Percentiles rank a stretch among this genome's conserved stretches.
Evolutionary conservation across 35 echinoderm and acorn worm species (phyloP).

Genomic region (Eucidaris tribuloides): DNA sequence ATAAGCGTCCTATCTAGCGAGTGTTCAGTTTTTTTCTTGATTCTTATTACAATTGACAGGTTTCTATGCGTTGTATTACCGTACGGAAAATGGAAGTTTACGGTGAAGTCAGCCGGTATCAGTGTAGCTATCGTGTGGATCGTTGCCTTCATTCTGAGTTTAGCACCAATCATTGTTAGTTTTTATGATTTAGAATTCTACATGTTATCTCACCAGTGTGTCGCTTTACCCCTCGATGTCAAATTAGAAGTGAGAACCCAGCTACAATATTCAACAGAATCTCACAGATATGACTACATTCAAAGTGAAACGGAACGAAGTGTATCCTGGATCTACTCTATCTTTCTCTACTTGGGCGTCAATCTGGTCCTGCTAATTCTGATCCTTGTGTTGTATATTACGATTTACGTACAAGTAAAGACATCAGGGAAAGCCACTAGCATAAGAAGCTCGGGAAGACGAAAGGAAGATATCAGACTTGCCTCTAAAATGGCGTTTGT

Average conservation of each 20-base stretch:
- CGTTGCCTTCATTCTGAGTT: not conserved
- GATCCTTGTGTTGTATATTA: constrained; percentile 42
- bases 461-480: constrained; percentile 10
- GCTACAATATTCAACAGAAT: not conserved
- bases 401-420: constrained; percentile 44
- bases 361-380: constrained; percentile 40
- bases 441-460: no score
- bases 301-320: constrained; percentile 20
- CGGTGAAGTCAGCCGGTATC: not conserved
- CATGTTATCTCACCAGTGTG: constrained; percentile 50
- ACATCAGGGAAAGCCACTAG: constrained; percentile 44
- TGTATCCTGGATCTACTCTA: constrained; percentile 47
- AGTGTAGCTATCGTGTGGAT: constrained; percentile 31
- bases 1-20: constrained; percentile 53
- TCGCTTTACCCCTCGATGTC: constrained; percentile 51
- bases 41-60: constrained; percentile 52
- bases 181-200: constrained; percentile 31
- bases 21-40: constrained; percentile 55
- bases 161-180: constrained; percentile 38
- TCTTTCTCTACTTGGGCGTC: constrained; percentile 47
- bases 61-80: constrained; percentile 64
- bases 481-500: constrained; percentile 24
- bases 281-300: not conserved
- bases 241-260: not conserved
- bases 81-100: constrained; percentile 27